Evolutionary conservation across 2,888 invertebrate species (phyloP), one percentile per base, ranked within the genome.

Genomic region (Torymus texanus): DNA sequence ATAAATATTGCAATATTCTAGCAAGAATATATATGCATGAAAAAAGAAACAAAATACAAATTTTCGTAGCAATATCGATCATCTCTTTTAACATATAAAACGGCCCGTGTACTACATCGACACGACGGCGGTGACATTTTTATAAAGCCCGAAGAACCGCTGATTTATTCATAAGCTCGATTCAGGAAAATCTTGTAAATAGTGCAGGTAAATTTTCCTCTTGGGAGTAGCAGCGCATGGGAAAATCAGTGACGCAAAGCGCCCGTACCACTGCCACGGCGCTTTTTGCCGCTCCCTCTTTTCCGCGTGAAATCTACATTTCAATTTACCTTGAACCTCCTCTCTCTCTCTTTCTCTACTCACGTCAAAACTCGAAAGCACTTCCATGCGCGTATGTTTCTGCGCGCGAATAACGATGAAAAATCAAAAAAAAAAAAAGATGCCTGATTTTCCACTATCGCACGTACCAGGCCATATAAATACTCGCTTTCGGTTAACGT

Each of bases 81-180:
- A 41, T 8, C 8, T 41, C 41, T 41, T 8, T 41, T 41, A 29
- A 29, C 29, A 29, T 29, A 29, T 41, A 41, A 41, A 41, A 41
- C 41, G 5, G 41, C 8, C 8, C 41, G 41, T 8, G 41, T 41
- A 41, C 41, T 41, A 41, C 41, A 41, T 41, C 41, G 41, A 41
- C 41, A 41, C 8, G 41, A 8, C 41, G 41, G 8, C 18, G 24
- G 16, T 18, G 59, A 75, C 53, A 16, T 59, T 59, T 61, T 21
- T 66, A 51, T 21, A 62, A 61, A 53, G 18, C 14, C 29, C 72
- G 13, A 2, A n/a, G 12, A 4, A 18, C 16, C 51, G 41, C 24
- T 75, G 68, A 62, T 75, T 75, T 75, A 75, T 75, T 75, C 68
- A 75, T 75, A 53, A 53, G 68, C 61, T 61, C 53, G 16, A 53